Conservation (phyloP, 2,113 vertebrate genomes). For the Serinus canaria region DNA sequence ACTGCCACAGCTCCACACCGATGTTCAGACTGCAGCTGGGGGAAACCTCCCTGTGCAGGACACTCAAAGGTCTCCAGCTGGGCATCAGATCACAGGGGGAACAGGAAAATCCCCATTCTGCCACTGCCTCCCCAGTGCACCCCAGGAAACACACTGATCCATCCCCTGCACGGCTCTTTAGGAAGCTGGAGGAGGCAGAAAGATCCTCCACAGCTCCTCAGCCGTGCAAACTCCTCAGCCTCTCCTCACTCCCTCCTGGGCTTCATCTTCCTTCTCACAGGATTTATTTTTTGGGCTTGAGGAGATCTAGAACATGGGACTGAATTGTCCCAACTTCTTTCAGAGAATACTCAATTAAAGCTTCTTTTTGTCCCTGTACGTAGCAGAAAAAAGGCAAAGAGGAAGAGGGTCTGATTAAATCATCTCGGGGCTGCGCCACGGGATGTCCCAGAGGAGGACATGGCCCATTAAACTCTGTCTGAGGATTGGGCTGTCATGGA, state of each 20-base stretch:
- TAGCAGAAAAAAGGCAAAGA: background rate
- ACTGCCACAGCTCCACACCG: no score
- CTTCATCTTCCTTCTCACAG: background rate
- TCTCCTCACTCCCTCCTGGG: accelerated
- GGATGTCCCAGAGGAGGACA: background rate
- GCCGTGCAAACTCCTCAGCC: background rate
- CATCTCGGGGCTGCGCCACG: background rate
- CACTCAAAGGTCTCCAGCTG: background rate
- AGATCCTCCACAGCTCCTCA: accelerated
- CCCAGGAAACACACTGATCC: accelerated
- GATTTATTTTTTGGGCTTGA: accelerated
- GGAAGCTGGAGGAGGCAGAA: background rate
- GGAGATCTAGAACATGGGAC: background rate
- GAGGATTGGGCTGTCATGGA: background rate
- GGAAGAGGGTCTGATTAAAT: background rate
- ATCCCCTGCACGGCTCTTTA: accelerated
- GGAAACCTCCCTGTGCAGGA: background rate
- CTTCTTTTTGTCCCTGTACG: accelerated
- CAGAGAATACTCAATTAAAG: background rate
- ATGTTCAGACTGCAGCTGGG: accelerated
- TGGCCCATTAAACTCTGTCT: background rate
- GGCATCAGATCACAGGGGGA: background rate
- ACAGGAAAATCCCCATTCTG: accelerated
- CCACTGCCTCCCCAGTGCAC: background rate
- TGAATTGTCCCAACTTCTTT: background rate